These are phyloP conservation scores for Fabriciana adippe DNA, from an alignment of 2,888 invertebrate genomes.

Conservation along the genomic window DNA sequence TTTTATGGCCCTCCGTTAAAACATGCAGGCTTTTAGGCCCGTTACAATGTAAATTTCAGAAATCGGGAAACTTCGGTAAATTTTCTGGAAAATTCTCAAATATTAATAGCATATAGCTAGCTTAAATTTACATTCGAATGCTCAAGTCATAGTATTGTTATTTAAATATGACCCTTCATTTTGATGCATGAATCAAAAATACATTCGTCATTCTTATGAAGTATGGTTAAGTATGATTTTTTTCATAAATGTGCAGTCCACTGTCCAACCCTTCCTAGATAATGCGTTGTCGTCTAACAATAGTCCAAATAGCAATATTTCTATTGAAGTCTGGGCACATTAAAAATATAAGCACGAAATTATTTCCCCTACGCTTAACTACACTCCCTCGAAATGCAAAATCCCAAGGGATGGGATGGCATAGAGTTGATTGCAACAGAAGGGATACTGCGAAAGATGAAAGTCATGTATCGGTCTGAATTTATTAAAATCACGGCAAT, in stretches of 20 bases:
- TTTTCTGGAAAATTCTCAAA: slow-evolving; percentile 18
- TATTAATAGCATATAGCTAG: background rate
- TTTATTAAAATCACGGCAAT: slow-evolving; percentile 25
- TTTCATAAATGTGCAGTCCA: slow-evolving; percentile 20
- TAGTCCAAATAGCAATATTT: slow-evolving; percentile 38
- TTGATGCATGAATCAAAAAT: slow-evolving; percentile 13
- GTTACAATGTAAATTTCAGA: slow-evolving; percentile 61
- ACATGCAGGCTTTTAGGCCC: slow-evolving; percentile 47
- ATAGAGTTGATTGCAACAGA: slow-evolving; percentile 51
- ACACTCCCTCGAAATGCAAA: slow-evolving; percentile 49
- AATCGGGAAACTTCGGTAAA: slow-evolving; percentile 36
- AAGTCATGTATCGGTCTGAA: slow-evolving; percentile 41
- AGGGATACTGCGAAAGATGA: slow-evolving; percentile 42
- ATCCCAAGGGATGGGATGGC: slow-evolving; percentile 55
- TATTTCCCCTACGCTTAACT: slow-evolving; percentile 50
- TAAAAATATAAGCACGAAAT: slow-evolving; percentile 63
- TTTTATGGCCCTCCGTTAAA: slow-evolving; percentile 45
- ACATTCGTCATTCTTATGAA: slow-evolving; percentile 15
- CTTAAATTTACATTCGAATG: background rate
- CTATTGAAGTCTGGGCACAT: slow-evolving; percentile 52
- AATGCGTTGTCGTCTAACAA: slow-evolving; percentile 34
- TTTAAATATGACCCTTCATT: slow-evolving; percentile 5
- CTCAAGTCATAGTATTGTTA: background rate
- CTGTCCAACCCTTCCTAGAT: slow-evolving; percentile 36
- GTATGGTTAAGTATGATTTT: slow-evolving; percentile 8